A percentile compares a stretch with the other conserved stretches of the same genome.
Conservation (phyloP, 2,888 invertebrate species). For the Amphipoea lucens region DNA sequence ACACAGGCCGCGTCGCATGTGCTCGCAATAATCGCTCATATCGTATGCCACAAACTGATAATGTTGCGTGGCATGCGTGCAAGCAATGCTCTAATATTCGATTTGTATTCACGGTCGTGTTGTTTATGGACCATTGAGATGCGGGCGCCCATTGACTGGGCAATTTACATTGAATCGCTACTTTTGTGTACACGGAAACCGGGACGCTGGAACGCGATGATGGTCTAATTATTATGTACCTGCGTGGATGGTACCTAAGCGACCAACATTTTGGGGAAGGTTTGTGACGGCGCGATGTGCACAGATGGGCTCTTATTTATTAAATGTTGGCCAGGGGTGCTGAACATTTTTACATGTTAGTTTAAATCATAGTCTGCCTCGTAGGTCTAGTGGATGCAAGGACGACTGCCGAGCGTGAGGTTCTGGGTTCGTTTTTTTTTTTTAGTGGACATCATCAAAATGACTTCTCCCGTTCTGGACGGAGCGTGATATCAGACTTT, state of each 20-base stretch:
- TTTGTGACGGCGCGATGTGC: neutral
- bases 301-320: neutral
- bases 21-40: slow-evolving; percentile 77
- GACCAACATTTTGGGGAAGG: slow-evolving; percentile 50
- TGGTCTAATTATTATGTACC: slow-evolving; percentile 77
- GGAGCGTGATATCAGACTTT: too few relatives aligned
- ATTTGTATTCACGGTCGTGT: slow-evolving; percentile 88
- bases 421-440: neutral
- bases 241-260: slow-evolving; percentile 22
- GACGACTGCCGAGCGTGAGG: neutral
- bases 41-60: slow-evolving; percentile 78
- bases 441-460: too few relatives aligned
- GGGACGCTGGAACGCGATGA: slow-evolving; percentile 72
- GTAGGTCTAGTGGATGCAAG: neutral
- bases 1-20: slow-evolving; percentile 73
- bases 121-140: slow-evolving; percentile 89
- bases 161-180: slow-evolving; percentile 85
- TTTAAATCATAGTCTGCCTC: neutral
- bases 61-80: slow-evolving; percentile 77
- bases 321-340: too few relatives aligned
- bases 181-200: slow-evolving; percentile 79
- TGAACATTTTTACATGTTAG: too few relatives aligned
- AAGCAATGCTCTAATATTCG: slow-evolving; percentile 85
- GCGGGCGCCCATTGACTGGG: slow-evolving; percentile 83
- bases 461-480: too few relatives aligned